These are phyloP conservation scores for Drosophila ezoana DNA, from an alignment of 2,888 invertebrate genomes.

Conservation along the genomic window DNA sequence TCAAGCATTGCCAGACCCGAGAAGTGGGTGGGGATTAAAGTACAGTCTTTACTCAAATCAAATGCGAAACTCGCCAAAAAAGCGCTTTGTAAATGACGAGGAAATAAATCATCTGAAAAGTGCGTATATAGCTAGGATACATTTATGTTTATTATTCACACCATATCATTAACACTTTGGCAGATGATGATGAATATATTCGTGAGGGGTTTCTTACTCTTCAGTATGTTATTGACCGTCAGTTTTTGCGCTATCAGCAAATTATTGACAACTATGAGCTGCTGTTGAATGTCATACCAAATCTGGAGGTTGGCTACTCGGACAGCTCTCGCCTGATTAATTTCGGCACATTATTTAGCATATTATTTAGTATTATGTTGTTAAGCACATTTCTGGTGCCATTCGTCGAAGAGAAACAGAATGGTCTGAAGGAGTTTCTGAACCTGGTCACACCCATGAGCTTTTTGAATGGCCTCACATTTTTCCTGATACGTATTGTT, in stretches of 20 bases:
- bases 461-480: slow-evolving; percentile 83
- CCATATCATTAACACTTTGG: slow-evolving; percentile 30
- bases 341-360: slow-evolving; percentile 76
- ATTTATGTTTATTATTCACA: background rate
- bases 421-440: slow-evolving; percentile 86
- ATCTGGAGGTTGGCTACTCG: slow-evolving; percentile 51
- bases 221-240: slow-evolving; percentile 87
- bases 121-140: slow-evolving; percentile 14
- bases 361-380: slow-evolving; percentile 77
- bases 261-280: slow-evolving; percentile 55
- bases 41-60: slow-evolving; percentile 86
- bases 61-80: slow-evolving; percentile 82
- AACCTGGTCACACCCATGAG: slow-evolving; percentile 83
- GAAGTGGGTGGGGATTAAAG: slow-evolving; percentile 34
- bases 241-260: slow-evolving; percentile 85
- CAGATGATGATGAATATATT: slow-evolving; percentile 85
- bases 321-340: slow-evolving; percentile 69
- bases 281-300: slow-evolving; percentile 74
- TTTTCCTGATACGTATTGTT: slow-evolving; percentile 80
- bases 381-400: slow-evolving; percentile 85
- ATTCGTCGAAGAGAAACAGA: slow-evolving; percentile 87
- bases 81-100: slow-evolving; percentile 81
- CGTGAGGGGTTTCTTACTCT: slow-evolving; percentile 86
- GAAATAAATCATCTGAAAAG: slow-evolving; percentile 78
- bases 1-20: slow-evolving; percentile 49